These are phyloP conservation scores for Hetaerina americana DNA, from an alignment of 1,140 invertebrate species.

Conservation along the genomic window DNA sequence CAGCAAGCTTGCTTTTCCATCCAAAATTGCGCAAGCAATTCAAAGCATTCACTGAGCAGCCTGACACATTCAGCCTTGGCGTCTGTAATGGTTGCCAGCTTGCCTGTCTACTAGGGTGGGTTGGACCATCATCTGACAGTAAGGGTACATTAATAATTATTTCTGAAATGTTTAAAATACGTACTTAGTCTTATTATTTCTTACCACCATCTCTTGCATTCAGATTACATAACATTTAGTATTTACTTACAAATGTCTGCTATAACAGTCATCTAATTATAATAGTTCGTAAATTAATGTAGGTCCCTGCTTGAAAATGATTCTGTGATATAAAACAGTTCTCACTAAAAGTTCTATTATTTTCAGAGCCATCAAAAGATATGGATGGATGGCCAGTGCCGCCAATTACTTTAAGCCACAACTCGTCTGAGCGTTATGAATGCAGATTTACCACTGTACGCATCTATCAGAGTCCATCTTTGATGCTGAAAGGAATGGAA, in stretches of 20 bases:
- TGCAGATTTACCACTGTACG: constrained; percentile 78
- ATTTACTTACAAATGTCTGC: too few species aligned
- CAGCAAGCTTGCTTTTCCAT: constrained; percentile 73
- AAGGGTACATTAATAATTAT: constrained; percentile 8
- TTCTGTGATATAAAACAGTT: too few species aligned
- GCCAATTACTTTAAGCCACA: constrained; percentile 68
- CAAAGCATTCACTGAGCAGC: constrained; percentile 48
- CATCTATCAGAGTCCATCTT: constrained; percentile 54
- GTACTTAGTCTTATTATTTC: neutral
- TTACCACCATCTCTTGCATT: neutral
- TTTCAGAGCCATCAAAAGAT: neutral
- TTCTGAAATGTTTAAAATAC: constrained; percentile 1
- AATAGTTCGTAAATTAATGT: too few species aligned
- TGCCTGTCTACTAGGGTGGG: constrained; percentile 76
- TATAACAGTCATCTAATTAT: too few species aligned
- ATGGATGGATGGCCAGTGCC: constrained; percentile 30
- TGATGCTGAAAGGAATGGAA: constrained; percentile 83
- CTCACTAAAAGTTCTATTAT: too few species aligned
- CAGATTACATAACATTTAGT: too few species aligned
- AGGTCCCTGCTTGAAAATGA: too few species aligned
- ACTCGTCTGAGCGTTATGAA: constrained; percentile 80
- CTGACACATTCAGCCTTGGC: constrained; percentile 87
- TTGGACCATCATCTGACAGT: constrained; percentile 34
- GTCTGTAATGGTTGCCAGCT: constrained; percentile 97
- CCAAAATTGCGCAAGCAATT: constrained; percentile 52